phyloP scores from a whole-genome alignment of 1,140 invertebrate genomes.

The Habropoda laboriosa region DNA sequence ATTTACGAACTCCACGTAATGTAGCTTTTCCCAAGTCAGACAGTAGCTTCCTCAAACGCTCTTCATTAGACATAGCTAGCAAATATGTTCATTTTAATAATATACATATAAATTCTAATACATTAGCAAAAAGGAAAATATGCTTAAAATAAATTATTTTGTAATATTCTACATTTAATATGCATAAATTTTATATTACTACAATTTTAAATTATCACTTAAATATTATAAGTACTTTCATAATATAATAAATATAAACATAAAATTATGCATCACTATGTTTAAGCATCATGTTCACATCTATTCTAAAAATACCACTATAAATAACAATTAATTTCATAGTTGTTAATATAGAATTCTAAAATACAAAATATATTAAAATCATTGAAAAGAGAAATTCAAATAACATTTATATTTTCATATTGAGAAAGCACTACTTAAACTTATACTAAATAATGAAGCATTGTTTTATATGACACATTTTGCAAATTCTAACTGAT shows the following conservation, averaged over 20 bases:
- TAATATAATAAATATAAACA: neutral
- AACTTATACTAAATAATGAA: neutral
- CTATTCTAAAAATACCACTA: neutral
- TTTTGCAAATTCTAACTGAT: neutral
- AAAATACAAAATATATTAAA: neutral
- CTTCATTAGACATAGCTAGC: slow-evolving; percentile 76
- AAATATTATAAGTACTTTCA: neutral
- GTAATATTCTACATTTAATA: neutral
- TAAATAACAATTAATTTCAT: neutral
- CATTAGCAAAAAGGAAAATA: neutral
- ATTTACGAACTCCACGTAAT: slow-evolving; percentile 87
- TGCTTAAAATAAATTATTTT: neutral
- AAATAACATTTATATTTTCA: neutral
- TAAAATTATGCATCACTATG: neutral
- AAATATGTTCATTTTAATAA: slow-evolving; percentile 6
- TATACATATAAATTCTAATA: neutral
- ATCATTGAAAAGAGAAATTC: neutral
- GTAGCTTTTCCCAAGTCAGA: slow-evolving; percentile 87
- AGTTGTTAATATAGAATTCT: neutral
- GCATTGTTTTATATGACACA: slow-evolving; percentile 6
- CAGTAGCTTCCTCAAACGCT: slow-evolving; percentile 77
- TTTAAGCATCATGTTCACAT: neutral
- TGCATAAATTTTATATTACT: neutral
- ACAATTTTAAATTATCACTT: neutral
- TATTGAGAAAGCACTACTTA: neutral